A percentile compares a stretch with the other conserved stretches of the same genome.
Conservation (phyloP, 2,113 vertebrate species). For the Clinocottus analis region DNA sequence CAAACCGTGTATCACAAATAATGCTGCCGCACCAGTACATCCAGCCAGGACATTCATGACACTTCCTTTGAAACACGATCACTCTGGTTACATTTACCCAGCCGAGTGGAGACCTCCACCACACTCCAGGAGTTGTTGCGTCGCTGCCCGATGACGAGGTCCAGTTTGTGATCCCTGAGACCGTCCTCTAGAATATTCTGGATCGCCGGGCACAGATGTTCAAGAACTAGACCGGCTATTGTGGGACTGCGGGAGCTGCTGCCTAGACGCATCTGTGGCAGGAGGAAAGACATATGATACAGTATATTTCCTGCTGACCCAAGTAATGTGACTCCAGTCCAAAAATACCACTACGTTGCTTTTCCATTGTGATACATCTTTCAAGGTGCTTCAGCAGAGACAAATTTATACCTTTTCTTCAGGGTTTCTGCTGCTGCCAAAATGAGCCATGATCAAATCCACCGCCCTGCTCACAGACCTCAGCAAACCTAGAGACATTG, state of each 20-base stretch:
- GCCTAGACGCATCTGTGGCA: conserved; percentile 90
- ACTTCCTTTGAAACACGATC: neutral
- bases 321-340: conserved; percentile 23
- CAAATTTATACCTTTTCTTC: conserved; percentile 89
- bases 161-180: conserved; percentile 90
- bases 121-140: conserved; percentile 92
- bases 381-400: conserved; percentile 3
- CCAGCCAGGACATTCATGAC: neutral
- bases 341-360: neutral
- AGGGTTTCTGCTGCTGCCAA: conserved; percentile 92
- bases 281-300: conserved; percentile 1
- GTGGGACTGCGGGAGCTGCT: conserved; percentile 94
- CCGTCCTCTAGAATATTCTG: conserved; percentile 91
- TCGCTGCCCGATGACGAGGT: conserved; percentile 92
- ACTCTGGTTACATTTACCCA: conserved; percentile 80
- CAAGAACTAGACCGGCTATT: conserved; percentile 90
- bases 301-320: conserved; percentile 32
- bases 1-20: neutral
- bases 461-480: conserved; percentile 92
- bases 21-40: neutral
- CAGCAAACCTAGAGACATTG: conserved; percentile 85
- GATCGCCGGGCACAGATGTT: conserved; percentile 93
- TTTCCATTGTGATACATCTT: conserved; percentile 17
- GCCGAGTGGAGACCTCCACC: conserved; percentile 91
- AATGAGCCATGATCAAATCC: conserved; percentile 94